Percentiles rank a stretch among this genome's conserved stretches.
Evolutionary conservation across 2,113 vertebrate genomes (phyloP).

Genomic region (Plecturocebus donacophilus): DNA sequence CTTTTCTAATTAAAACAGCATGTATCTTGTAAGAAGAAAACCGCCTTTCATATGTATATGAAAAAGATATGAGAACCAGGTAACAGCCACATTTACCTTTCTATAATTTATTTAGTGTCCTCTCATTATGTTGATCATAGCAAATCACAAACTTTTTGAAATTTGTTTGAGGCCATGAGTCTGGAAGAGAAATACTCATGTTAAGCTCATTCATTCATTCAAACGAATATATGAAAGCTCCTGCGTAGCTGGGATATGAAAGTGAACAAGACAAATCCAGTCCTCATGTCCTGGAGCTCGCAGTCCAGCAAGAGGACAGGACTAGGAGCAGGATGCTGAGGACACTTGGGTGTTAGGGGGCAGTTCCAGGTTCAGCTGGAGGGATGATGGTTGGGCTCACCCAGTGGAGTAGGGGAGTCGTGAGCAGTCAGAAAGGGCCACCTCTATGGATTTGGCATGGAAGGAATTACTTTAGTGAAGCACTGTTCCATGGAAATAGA

Average conservation of each 20-base stretch:
- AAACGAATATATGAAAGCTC: neutral
- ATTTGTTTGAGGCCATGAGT: neutral
- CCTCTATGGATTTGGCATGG: neutral
- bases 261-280: neutral
- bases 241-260: neutral
- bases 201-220: neutral
- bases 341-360: neutral
- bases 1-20: neutral
- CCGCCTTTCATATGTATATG: neutral
- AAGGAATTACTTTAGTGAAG: neutral
- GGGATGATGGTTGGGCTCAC: too few relatives aligned
- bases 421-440: neutral
- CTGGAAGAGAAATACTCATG: neutral
- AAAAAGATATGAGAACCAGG: neutral
- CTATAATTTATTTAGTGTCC: neutral
- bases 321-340: neutral
- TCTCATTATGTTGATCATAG: neutral
- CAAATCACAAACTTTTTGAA: neutral
- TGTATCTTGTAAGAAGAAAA: constrained; percentile 31
- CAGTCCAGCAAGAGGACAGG: neutral
- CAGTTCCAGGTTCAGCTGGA: neutral
- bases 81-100: neutral
- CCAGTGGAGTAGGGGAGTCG: neutral
- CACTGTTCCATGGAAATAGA: neutral
- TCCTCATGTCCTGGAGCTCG: neutral